These are phyloP conservation scores for Scolopax mira DNA, from an alignment of 2,113 vertebrate genomes.

Conservation along the genomic window DNA sequence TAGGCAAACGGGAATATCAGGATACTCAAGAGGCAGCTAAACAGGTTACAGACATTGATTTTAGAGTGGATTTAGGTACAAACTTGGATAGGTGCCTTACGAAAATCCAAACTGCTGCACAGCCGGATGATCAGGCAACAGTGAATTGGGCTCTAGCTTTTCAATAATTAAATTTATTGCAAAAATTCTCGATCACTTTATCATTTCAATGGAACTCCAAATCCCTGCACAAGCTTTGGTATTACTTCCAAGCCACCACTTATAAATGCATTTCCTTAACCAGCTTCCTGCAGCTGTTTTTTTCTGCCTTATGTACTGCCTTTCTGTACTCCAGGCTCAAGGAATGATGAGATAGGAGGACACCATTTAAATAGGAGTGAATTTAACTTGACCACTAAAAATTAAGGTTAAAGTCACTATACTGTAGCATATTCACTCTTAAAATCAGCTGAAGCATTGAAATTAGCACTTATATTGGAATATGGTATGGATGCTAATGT, in stretches of 20 bases:
- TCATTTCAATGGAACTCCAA: not conserved
- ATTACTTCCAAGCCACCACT: not conserved
- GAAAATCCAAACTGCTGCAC: not conserved
- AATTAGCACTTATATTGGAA: constrained; percentile 67
- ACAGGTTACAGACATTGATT: not conserved
- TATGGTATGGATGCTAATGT: constrained; percentile 51
- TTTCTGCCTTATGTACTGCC: constrained; percentile 1
- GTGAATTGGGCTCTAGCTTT: not conserved
- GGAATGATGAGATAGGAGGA: not conserved
- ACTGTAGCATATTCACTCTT: constrained; percentile 39
- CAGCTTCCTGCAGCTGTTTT: not conserved
- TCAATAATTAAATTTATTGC: not conserved
- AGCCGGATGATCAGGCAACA: not conserved
- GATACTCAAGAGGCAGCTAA: not conserved
- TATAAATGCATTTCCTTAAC: not conserved
- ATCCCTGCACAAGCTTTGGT: not conserved
- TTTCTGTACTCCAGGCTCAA: not conserved
- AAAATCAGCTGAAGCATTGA: constrained; percentile 55
- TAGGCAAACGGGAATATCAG: not conserved
- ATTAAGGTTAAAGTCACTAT: constrained; percentile 48
- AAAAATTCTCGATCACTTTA: not conserved
- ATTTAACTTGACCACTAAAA: constrained; percentile 34
- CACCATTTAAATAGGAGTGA: not conserved
- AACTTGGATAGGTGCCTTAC: not conserved
- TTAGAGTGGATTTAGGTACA: not conserved